Evolutionary conservation across 2,113 vertebrate species (phyloP).

Genomic region (Meriones unguiculatus): DNA sequence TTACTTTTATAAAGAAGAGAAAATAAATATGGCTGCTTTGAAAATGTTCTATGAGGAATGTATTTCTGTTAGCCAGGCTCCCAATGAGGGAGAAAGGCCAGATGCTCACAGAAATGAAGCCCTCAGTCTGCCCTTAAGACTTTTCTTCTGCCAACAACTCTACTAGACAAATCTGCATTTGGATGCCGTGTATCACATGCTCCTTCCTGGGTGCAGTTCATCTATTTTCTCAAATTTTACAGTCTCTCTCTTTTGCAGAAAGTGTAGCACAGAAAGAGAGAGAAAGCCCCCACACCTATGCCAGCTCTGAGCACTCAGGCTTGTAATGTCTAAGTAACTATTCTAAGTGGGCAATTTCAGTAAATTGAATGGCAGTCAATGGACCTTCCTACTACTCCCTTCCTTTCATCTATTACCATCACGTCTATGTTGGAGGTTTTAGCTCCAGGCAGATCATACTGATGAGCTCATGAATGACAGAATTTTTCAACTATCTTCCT

Average conservation of each 20-base stretch:
- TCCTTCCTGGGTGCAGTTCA: neutral
- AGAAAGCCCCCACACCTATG: neutral
- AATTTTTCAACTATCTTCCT: slow-evolving; percentile 32
- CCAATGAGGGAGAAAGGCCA: neutral
- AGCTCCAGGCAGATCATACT: slow-evolving; percentile 52
- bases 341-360: slow-evolving; percentile 72
- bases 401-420: slow-evolving; percentile 54
- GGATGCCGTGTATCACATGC: too few relatives aligned
- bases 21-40: neutral
- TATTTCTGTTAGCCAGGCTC: neutral
- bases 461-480: slow-evolving; percentile 48
- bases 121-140: neutral
- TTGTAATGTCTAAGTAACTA: slow-evolving; percentile 65
- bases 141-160: neutral
- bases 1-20: neutral
- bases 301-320: neutral
- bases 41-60: neutral
- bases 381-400: slow-evolving; percentile 57
- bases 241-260: neutral
- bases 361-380: slow-evolving; percentile 66
- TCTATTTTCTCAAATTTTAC: neutral
- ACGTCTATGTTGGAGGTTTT: slow-evolving; percentile 60
- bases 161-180: accelerated
- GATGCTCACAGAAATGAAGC: neutral
- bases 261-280: neutral